phyloP scores from a whole-genome alignment of 1,140 invertebrate genomes.

The Campoletis sonorensis region DNA sequence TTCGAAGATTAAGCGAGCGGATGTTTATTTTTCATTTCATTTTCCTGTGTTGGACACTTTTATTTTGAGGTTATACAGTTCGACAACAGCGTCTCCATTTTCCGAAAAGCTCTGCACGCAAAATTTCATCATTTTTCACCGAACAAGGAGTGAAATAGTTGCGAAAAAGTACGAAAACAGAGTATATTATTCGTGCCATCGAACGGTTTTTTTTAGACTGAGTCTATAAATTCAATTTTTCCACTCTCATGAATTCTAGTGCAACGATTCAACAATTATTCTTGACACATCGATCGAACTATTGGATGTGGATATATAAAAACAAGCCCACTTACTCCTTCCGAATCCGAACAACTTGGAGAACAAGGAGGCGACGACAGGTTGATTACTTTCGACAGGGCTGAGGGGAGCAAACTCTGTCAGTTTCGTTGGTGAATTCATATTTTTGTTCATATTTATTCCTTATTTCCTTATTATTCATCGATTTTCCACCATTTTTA shows the following conservation, averaged over 20 bases:
- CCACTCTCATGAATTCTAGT: not conserved
- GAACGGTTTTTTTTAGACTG: too few species aligned
- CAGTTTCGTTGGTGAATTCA: slow-evolving; percentile 83
- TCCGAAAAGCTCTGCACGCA: too few species aligned
- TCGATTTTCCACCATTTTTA: not conserved
- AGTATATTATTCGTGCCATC: too few species aligned
- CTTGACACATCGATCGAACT: slow-evolving; percentile 1
- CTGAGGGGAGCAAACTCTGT: slow-evolving; percentile 87
- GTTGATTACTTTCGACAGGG: slow-evolving; percentile 79
- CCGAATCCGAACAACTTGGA: slow-evolving; percentile 79
- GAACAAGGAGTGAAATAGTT: too few species aligned
- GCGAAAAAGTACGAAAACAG: too few species aligned
- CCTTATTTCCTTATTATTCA: not conserved
- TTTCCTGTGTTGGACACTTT: not conserved
- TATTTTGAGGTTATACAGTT: not conserved
- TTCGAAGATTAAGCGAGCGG: too few species aligned
- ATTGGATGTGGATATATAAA: slow-evolving; percentile 17
- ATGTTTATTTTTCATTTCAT: too few species aligned
- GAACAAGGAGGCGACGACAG: slow-evolving; percentile 78
- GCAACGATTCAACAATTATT: not conserved
- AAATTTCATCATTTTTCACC: too few species aligned
- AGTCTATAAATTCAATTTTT: too few species aligned
- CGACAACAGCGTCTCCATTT: too few species aligned
- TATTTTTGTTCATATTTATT: slow-evolving; percentile 80
- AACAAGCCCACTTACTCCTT: slow-evolving; percentile 63